Conservation (phyloP, 2,113 vertebrate species). For the Eleginops maclovinus region DNA sequence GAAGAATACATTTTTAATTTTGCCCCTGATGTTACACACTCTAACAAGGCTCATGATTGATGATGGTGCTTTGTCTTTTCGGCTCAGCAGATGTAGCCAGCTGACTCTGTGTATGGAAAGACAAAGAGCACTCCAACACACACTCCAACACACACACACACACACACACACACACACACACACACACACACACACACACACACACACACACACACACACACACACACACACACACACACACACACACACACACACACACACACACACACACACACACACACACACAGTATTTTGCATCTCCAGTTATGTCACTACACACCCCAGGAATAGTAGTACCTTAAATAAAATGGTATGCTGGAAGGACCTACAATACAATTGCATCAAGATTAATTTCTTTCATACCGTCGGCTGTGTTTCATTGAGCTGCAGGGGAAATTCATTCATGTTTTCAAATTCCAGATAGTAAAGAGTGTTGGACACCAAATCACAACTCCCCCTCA, state of each 20-base stretch:
- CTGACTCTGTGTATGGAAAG: slow-evolving; percentile 27
- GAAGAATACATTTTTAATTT: slow-evolving; percentile 59
- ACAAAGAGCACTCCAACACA: neutral
- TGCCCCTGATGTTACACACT: slow-evolving; percentile 37
- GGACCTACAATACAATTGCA: neutral
- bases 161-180: slow-evolving; percentile 3
- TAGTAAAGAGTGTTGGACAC: slow-evolving; percentile 27
- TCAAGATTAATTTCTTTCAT: neutral
- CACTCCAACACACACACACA: neutral
- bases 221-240: neutral
- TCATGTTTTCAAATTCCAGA: slow-evolving; percentile 32
- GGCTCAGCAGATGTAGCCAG: slow-evolving; percentile 14
- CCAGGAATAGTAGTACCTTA: slow-evolving; percentile 26
- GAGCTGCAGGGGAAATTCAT: slow-evolving; percentile 40
- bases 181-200: slow-evolving; percentile 11
- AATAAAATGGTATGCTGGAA: slow-evolving; percentile 9
- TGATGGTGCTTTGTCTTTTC: slow-evolving; percentile 49
- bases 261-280: slow-evolving; percentile 2
- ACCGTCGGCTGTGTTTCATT: slow-evolving; percentile 2
- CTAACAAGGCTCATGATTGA: slow-evolving; percentile 52
- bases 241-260: neutral
- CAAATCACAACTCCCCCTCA: slow-evolving; percentile 32
- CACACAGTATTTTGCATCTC: neutral
- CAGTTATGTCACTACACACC: slow-evolving; percentile 11
- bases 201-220: neutral